Evolutionary conservation across 2,113 vertebrate genomes (phyloP).

Genomic region (Charadrius vociferus): DNA sequence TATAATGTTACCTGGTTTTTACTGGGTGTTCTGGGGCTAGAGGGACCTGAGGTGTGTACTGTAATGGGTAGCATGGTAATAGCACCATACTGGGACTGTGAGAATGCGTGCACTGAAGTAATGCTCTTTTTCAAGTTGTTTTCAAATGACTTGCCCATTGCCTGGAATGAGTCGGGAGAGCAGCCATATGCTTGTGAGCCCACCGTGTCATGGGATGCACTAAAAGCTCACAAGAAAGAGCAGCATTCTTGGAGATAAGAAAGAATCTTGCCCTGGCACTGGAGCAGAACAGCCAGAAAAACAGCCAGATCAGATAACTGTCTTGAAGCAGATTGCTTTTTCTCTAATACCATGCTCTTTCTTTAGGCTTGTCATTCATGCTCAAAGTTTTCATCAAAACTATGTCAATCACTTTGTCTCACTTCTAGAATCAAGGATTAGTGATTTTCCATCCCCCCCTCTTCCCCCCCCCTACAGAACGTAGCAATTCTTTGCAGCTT

Average conservation of each 20-base stretch:
- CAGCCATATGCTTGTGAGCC: not conserved
- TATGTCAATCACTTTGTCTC: constrained; percentile 39
- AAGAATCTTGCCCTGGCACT: constrained; percentile 36
- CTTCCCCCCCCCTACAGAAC: not conserved
- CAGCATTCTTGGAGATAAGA: constrained; percentile 30
- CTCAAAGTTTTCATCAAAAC: constrained; percentile 52
- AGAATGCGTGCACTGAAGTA: not conserved
- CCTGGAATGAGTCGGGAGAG: not conserved
- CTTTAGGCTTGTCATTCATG: constrained; percentile 66
- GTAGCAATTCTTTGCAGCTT: not conserved
- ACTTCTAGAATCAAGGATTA: constrained; percentile 2
- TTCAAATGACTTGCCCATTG: not conserved
- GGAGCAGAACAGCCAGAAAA: constrained; percentile 47
- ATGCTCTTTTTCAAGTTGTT: not conserved
- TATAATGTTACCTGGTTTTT: not conserved
- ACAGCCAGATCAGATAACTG: constrained; percentile 58
- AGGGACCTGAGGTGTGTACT: not conserved
- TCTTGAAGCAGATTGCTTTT: constrained; percentile 68
- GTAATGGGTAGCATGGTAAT: no score
- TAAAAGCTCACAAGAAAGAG: constrained; percentile 37
- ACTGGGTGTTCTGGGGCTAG: not conserved
- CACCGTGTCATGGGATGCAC: not conserved
- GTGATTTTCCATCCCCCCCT: not conserved
- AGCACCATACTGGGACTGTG: not conserved
- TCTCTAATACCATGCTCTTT: constrained; percentile 55